Evolutionary conservation across 2,113 vertebrate genomes (phyloP), one percentile per base, ranked within the genome.

Genomic region (Etia nguti): DNA sequence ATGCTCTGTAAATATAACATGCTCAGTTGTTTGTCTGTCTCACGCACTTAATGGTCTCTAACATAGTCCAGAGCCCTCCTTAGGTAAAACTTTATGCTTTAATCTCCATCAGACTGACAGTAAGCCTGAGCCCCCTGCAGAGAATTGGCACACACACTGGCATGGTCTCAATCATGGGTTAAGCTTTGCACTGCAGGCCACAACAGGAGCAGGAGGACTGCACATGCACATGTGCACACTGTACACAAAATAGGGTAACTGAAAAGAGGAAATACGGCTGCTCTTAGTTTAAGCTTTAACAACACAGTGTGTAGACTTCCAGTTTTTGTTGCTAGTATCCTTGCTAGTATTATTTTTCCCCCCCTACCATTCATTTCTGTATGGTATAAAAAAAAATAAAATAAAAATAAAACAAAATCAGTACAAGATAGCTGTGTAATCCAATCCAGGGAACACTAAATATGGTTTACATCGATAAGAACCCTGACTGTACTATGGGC

Each of bases 111-210:
- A 55, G 70, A 12, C 85, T 46, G 87, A 86, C 88, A 65, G 85
- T 89, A 85, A 92, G 81, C 87, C 81, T 9, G 56, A n/a, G 41
- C 92, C 73, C 79, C 91, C 91, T 68, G 90, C 85, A 86, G 88
- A 81, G 93, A 88, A 57, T 85, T 89, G 86, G 84, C 88, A 86
- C 80, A 79, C 68, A 62, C 77, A 56, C 29, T 34, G 82, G 75
- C 77, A 84, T 55, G 43, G 54, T 79, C 75, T 75, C 50, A 83
- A 68, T 65, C 86, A 48, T 38, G 15, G 56, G 62, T 41, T 87
- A 34, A 86, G 83, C 81, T 87, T 73, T 83, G 73, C 79, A 12
- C 18, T 60, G 43, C 20, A 75, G 86, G 79, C 26, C 41, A 54
- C 26, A 22, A 48, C 48, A 31, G 38, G 62, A 88, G 79, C 73